These are phyloP conservation scores for Heliconius eleuchia DNA, from an alignment of 1,140 invertebrate species.

Conservation along the genomic window DNA sequence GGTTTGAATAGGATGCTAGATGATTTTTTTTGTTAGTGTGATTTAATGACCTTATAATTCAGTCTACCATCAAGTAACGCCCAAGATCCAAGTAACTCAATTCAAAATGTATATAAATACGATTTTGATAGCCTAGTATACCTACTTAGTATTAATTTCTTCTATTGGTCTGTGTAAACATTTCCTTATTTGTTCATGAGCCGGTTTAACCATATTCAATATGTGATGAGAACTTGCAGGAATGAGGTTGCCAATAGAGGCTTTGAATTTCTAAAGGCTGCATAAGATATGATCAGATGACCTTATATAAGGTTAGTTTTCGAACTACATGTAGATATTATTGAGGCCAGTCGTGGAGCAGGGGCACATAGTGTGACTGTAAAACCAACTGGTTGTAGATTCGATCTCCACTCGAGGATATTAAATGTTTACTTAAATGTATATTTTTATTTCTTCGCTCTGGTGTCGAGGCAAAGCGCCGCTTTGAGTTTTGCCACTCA, in stretches of 20 bases:
- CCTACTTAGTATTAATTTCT: not conserved
- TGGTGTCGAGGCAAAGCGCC: too few relatives aligned
- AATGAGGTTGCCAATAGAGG: constrained; percentile 8
- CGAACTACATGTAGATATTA: not conserved
- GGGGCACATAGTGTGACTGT: too few relatives aligned
- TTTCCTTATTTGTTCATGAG: constrained; percentile 1
- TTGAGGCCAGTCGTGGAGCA: too few relatives aligned
- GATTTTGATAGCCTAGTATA: not conserved
- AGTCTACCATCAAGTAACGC: not conserved
- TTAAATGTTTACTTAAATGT: too few relatives aligned
- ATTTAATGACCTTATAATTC: too few relatives aligned
- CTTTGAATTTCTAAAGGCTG: constrained; percentile 13
- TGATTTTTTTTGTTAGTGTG: too few relatives aligned
- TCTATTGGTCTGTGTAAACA: not conserved
- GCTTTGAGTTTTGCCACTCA: too few relatives aligned
- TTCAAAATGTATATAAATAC: not conserved
- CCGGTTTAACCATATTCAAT: constrained; percentile 1
- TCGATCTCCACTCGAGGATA: too few relatives aligned
- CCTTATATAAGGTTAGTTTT: not conserved
- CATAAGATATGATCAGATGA: constrained; percentile 1
- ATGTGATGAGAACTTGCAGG: constrained; percentile 7
- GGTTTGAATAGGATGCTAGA: too few relatives aligned
- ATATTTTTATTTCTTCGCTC: too few relatives aligned
- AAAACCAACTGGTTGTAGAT: too few relatives aligned
- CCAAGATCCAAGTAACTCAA: not conserved